Percentiles rank a stretch among this genome's conserved stretches.
phyloP scores from a whole-genome alignment of 2,113 vertebrate genomes.

The Prietella phreatophila region DNA sequence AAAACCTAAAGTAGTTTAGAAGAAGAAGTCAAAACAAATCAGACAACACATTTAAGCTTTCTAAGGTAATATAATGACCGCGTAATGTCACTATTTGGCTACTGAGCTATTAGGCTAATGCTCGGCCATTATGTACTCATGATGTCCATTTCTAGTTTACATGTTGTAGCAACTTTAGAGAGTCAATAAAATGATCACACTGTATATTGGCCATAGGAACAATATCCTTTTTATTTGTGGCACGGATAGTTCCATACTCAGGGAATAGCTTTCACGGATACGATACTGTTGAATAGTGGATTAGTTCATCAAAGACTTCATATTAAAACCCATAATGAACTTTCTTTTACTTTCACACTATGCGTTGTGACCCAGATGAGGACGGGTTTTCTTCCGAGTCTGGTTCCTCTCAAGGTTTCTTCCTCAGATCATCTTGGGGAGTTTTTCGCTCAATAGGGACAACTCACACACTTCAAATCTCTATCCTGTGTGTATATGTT shows the following conservation, averaged over 20 bases:
- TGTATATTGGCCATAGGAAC: background rate
- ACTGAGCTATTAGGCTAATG: background rate
- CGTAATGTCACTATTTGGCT: background rate
- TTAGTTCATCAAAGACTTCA: no score
- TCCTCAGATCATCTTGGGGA: no score
- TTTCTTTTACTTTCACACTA: no score
- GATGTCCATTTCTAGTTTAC: background rate
- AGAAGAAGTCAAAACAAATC: background rate
- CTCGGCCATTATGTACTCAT: background rate
- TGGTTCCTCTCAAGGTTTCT: no score
- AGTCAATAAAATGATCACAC: background rate
- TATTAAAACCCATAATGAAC: no score
- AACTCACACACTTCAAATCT: no score
- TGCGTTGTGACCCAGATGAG: no score
- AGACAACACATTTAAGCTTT: background rate
- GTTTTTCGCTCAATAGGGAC: no score
- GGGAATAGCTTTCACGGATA: background rate
- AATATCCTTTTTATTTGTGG: slow-evolving; percentile 1
- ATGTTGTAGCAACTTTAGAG: background rate
- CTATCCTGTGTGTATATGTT: no score
- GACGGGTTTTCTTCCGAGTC: no score
- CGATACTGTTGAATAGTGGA: no score
- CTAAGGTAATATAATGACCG: background rate
- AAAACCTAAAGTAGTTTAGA: background rate
- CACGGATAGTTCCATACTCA: background rate